Conservation (phyloP, 2,113 vertebrate genomes). For the Camarhynchus parvulus region DNA sequence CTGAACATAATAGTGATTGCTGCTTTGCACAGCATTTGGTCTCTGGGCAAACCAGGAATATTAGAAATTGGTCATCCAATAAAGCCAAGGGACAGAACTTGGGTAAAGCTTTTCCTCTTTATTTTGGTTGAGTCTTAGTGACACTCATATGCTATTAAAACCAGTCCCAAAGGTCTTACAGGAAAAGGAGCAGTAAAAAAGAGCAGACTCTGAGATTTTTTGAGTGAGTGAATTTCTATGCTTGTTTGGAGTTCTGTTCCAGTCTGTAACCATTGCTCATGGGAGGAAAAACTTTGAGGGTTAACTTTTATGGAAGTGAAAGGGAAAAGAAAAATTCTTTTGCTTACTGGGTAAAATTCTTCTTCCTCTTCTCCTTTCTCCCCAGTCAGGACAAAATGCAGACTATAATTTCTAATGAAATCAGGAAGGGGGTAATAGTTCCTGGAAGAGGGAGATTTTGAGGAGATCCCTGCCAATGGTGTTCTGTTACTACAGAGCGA, state of each 20-base stretch:
- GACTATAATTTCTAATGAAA: slow-evolving; percentile 66
- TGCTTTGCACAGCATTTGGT: neutral
- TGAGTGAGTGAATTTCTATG: neutral
- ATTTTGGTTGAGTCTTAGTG: neutral
- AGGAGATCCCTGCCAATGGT: slow-evolving; percentile 54
- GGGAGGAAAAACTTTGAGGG: neutral
- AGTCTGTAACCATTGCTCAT: neutral
- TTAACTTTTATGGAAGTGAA: slow-evolving; percentile 9
- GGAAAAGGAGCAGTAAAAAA: neutral
- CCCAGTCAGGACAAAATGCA: slow-evolving; percentile 55
- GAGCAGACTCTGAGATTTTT: neutral
- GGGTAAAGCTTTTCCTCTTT: neutral
- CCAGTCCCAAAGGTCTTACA: neutral
- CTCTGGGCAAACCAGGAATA: neutral
- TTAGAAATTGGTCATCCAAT: neutral
- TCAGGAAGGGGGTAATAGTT: slow-evolving; percentile 69
- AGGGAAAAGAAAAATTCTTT: neutral
- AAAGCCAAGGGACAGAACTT: neutral
- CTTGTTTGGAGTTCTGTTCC: neutral
- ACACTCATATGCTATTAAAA: neutral
- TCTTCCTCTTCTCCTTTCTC: slow-evolving; percentile 16
- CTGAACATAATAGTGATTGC: neutral
- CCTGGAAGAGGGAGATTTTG: slow-evolving; percentile 63
- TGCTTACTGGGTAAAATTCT: slow-evolving; percentile 38
- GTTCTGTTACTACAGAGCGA: slow-evolving; percentile 55